Percentiles rank a stretch among this genome's conserved stretches.
Conservation (phyloP, 2,888 invertebrate genomes). For the Tanytarsus gracilentus region DNA sequence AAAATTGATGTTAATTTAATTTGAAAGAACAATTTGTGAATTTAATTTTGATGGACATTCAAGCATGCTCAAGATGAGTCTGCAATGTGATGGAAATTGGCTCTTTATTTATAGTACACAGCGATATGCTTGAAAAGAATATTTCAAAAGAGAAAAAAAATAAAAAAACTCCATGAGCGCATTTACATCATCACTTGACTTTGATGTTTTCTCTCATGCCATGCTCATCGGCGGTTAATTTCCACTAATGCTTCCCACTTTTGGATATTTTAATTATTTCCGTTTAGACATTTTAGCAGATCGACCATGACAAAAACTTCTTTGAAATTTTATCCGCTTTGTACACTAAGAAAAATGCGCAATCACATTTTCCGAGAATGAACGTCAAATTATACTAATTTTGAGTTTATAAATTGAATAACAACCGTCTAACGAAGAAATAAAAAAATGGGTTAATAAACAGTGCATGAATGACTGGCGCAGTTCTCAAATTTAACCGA, state of each 20-base stretch:
- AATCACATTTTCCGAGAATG: slow-evolving; percentile 1
- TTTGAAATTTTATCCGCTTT: background rate
- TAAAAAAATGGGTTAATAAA: slow-evolving; percentile 8
- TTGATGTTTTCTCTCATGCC: slow-evolving; percentile 4
- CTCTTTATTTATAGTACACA: background rate
- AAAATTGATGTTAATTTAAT: slow-evolving; percentile 27
- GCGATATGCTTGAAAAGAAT: background rate
- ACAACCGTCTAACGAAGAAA: background rate
- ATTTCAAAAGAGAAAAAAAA: no score
- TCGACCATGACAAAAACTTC: background rate
- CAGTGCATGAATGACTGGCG: no score
- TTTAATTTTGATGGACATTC: background rate
- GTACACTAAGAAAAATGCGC: slow-evolving; percentile 4
- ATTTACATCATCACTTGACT: slow-evolving; percentile 13
- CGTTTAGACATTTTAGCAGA: background rate
- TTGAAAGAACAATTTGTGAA: slow-evolving; percentile 24
- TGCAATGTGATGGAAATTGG: background rate
- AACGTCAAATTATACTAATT: slow-evolving; percentile 14
- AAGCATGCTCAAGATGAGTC: background rate
- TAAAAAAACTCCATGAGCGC: no score
- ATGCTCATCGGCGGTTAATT: background rate
- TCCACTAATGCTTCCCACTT: background rate
- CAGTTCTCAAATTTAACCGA: no score
- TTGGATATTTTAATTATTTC: slow-evolving; percentile 3
- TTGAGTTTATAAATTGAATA: slow-evolving; percentile 20